Percentiles rank a stretch among this genome's conserved stretches.
These are phyloP conservation scores for Ophion costatus DNA, from an alignment of 2,888 invertebrate genomes.

Conservation along the genomic window DNA sequence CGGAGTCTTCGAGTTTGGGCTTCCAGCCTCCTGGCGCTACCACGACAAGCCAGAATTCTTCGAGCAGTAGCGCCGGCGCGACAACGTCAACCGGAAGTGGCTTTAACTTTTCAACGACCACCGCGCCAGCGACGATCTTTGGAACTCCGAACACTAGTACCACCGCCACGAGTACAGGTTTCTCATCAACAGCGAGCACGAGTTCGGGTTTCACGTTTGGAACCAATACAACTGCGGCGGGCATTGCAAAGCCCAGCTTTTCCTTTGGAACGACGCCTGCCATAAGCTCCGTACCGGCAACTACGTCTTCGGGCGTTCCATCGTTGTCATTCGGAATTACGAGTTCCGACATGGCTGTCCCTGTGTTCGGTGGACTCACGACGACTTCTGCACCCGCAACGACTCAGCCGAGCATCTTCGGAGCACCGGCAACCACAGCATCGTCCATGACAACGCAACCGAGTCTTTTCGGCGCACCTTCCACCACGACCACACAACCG, in stretches of 20 bases:
- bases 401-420: constrained; percentile 57
- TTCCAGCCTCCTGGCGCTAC: background rate
- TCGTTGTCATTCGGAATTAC: constrained; percentile 37
- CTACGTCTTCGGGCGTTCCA: background rate
- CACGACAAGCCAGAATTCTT: constrained; percentile 24
- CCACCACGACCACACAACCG: constrained; percentile 26
- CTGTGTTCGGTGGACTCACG: constrained; percentile 58
- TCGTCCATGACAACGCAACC: constrained; percentile 26
- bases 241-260: constrained; percentile 50
- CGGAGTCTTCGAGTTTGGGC: background rate
- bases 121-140: constrained; percentile 20
- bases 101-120: constrained; percentile 40
- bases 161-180: constrained; percentile 33
- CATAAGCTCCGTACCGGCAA: constrained; percentile 29
- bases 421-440: constrained; percentile 41
- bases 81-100: constrained; percentile 13
- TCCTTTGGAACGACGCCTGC: constrained; percentile 48
- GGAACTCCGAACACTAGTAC: constrained; percentile 31
- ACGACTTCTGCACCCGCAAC: constrained; percentile 46
- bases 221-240: constrained; percentile 15
- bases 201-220: constrained; percentile 45
- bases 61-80: background rate
- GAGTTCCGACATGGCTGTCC: background rate
- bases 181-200: constrained; percentile 34
- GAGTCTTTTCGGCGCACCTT: constrained; percentile 60